A percentile compares a stretch with the other conserved stretches of the same genome.
Evolutionary conservation across 2,113 vertebrate species (phyloP).

Genomic region (Parus major): DNA sequence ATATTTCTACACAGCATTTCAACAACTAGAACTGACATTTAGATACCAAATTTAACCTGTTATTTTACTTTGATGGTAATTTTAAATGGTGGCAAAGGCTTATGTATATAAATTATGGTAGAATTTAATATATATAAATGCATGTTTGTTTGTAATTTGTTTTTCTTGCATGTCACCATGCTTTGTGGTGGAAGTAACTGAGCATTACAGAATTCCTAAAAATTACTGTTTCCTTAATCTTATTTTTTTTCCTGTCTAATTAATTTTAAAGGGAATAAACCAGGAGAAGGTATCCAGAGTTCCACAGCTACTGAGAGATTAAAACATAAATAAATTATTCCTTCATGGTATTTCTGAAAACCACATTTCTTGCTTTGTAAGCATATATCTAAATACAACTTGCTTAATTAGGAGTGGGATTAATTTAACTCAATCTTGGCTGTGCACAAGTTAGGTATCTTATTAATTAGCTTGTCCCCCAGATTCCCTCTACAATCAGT

Average conservation of each 20-base stretch:
- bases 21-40: not conserved
- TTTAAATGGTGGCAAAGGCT: not conserved
- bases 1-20: not conserved
- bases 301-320: not conserved
- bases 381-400: not conserved
- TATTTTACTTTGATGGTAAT: not conserved
- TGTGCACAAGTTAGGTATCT: not conserved
- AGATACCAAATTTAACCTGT: not conserved
- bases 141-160: not conserved
- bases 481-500: not conserved
- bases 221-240: not conserved
- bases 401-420: not conserved
- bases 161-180: not conserved
- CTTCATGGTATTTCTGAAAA: not conserved
- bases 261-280: not conserved
- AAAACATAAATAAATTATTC: not conserved
- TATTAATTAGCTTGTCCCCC: not conserved
- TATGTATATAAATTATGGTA: not conserved
- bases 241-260: not conserved
- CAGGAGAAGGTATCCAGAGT: not conserved
- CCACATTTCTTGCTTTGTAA: not conserved
- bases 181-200: not conserved
- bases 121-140: not conserved
- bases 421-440: not conserved
- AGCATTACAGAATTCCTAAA: not conserved